Evolutionary conservation across 2,888 invertebrate genomes (phyloP).

Genomic region (Cephus sareptanus): DNA sequence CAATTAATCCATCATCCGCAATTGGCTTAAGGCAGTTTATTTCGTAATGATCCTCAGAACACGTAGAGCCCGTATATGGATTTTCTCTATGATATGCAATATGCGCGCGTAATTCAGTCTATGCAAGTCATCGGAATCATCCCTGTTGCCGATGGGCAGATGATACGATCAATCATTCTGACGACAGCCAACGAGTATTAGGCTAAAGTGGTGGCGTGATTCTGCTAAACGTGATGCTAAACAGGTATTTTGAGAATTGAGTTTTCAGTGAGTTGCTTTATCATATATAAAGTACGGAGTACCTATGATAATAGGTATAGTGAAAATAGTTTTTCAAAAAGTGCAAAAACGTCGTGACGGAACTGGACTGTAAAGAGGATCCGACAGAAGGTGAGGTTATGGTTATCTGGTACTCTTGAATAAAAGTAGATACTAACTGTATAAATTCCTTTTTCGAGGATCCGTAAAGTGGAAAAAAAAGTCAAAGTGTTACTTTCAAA

Average conservation of each 20-base stretch:
- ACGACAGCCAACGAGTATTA: conserved; percentile 55
- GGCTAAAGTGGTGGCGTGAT: conserved; percentile 58
- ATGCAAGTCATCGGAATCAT: conserved; percentile 63
- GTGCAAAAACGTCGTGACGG: neutral
- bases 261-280: neutral
- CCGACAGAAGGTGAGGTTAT: neutral
- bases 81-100: conserved; percentile 52
- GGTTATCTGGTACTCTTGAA: neutral
- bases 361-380: neutral
- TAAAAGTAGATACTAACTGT: neutral
- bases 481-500: neutral
- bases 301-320: neutral
- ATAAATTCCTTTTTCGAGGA: neutral
- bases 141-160: conserved; percentile 30
- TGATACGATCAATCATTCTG: conserved; percentile 57
- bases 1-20: conserved; percentile 56
- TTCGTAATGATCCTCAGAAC: conserved; percentile 30
- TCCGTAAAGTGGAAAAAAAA: neutral
- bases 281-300: neutral
- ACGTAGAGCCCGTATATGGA: conserved; percentile 35
- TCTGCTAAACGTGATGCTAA: conserved; percentile 55
- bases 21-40: conserved; percentile 55
- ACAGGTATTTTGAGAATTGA: conserved; percentile 35
- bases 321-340: neutral
- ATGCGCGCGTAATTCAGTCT: conserved; percentile 58